These are phyloP conservation scores for Pygocentrus nattereri DNA, from an alignment of 2,797 vertebrate genomes.

Conservation along the genomic window DNA sequence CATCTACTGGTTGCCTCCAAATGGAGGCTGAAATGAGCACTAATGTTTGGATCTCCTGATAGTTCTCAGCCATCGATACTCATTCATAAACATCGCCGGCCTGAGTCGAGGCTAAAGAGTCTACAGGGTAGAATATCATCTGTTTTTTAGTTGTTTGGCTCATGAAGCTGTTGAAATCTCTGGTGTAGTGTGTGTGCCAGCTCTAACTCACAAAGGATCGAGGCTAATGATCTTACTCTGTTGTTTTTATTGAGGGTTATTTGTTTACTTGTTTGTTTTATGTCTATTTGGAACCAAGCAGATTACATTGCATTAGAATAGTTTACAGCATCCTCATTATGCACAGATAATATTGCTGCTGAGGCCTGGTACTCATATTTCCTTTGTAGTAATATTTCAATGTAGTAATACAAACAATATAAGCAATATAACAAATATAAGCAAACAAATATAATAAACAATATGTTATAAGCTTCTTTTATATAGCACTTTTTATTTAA, in stretches of 20 bases:
- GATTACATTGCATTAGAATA: too few species aligned
- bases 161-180: background rate
- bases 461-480: too few species aligned
- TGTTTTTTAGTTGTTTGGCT: background rate
- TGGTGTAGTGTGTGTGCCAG: background rate
- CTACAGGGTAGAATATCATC: background rate
- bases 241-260: background rate
- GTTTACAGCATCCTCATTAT: too few species aligned
- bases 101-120: background rate
- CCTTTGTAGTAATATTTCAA: too few species aligned
- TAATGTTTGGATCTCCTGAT: background rate
- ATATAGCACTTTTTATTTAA: too few species aligned
- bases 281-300: too few species aligned
- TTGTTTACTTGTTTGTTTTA: background rate
- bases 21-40: background rate
- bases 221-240: background rate
- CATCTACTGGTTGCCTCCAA: background rate
- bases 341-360: too few species aligned
- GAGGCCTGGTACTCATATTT: too few species aligned
- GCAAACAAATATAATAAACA: too few species aligned
- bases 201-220: background rate
- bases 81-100: background rate
- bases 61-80: background rate
- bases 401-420: too few species aligned
- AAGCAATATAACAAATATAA: too few species aligned